Percentiles rank a stretch among this genome's conserved stretches.
These are phyloP conservation scores for Ridgeia piscesae DNA, from an alignment of 1,140 invertebrate species.

Conservation along the genomic window DNA sequence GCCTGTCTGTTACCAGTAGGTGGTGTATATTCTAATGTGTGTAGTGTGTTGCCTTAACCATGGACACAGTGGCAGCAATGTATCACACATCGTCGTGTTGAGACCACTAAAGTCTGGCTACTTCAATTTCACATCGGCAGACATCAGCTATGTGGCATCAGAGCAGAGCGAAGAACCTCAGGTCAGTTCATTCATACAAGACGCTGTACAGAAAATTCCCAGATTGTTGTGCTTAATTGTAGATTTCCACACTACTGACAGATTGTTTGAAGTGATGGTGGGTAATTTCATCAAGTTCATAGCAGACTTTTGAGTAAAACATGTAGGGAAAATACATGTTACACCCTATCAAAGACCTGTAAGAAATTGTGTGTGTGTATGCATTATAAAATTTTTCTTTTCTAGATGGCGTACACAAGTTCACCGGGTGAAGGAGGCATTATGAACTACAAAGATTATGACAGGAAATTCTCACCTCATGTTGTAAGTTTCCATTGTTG, in stretches of 20 bases:
- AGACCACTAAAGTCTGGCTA: constrained; percentile 86
- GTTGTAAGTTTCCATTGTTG: constrained; percentile 68
- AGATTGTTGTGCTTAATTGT: too few relatives aligned
- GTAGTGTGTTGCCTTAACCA: background rate
- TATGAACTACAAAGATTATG: constrained; percentile 92
- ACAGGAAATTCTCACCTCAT: constrained; percentile 97
- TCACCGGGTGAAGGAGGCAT: constrained; percentile 96
- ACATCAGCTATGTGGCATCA: constrained; percentile 82
- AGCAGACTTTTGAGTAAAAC: too few relatives aligned
- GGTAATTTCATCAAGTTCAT: too few relatives aligned
- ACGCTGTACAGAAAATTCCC: background rate
- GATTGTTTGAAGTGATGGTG: too few relatives aligned
- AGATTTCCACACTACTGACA: too few relatives aligned
- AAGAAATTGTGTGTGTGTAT: background rate
- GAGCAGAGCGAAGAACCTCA: constrained; percentile 60
- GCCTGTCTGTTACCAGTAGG: background rate
- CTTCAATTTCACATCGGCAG: constrained; percentile 96
- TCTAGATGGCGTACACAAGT: constrained; percentile 85
- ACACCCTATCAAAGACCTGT: background rate
- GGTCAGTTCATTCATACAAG: constrained; percentile 19
- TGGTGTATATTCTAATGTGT: background rate
- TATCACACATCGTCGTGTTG: constrained; percentile 90
- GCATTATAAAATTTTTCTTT: background rate
- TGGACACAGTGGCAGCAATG: constrained; percentile 73
- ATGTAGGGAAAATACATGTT: too few relatives aligned